phyloP scores from a whole-genome alignment of 2,797 vertebrate genomes.

The Setipinna tenuifilis region DNA sequence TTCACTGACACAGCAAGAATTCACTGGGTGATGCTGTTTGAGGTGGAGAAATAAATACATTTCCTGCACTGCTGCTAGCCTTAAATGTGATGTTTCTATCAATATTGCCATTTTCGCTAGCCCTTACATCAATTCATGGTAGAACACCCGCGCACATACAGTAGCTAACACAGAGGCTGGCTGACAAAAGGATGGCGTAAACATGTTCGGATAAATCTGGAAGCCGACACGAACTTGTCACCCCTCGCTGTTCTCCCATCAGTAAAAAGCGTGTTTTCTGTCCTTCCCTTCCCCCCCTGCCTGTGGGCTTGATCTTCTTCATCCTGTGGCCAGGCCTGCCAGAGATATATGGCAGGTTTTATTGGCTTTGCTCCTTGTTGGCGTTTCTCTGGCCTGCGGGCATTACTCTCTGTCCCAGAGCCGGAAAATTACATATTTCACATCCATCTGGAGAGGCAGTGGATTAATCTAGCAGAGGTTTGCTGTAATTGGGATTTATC shows the following conservation, averaged over 20 bases:
- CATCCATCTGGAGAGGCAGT: slow-evolving; percentile 35
- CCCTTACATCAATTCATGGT: too few species aligned
- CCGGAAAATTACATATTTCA: slow-evolving; percentile 35
- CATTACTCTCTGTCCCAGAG: slow-evolving; percentile 28
- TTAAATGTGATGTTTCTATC: too few species aligned
- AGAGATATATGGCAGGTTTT: slow-evolving; percentile 12
- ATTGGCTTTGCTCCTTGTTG: slow-evolving; percentile 28
- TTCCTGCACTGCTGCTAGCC: too few species aligned
- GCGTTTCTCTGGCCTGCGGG: slow-evolving; percentile 8
- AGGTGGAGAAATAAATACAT: too few species aligned
- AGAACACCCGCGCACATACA: too few species aligned
- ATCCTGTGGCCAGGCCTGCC: background rate
- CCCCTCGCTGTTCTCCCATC: background rate
- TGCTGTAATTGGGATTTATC: slow-evolving; percentile 36
- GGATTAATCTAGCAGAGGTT: slow-evolving; percentile 33
- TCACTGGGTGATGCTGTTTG: too few species aligned
- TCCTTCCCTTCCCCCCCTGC: background rate
- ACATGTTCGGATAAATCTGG: background rate
- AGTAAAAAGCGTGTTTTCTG: background rate
- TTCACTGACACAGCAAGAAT: too few species aligned
- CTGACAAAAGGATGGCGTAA: background rate
- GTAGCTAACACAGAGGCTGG: too few species aligned
- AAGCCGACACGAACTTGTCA: background rate
- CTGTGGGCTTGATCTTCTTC: background rate
- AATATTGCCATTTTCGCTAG: too few species aligned